These are phyloP conservation scores for Perccottus glenii DNA, from an alignment of 2,113 vertebrate species.

Conservation along the genomic window DNA sequence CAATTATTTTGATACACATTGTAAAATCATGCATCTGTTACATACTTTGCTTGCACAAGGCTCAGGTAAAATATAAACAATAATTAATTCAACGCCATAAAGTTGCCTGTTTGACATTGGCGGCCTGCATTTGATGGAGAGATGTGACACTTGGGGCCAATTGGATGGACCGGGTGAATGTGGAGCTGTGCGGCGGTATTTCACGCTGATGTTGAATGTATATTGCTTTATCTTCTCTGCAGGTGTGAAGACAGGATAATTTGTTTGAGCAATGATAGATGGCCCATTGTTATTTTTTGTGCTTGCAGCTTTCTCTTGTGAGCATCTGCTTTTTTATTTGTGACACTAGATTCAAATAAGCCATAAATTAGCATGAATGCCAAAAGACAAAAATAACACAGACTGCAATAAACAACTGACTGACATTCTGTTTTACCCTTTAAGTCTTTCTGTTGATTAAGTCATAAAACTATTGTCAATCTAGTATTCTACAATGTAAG, in stretches of 20 bases:
- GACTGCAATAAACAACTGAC: no score
- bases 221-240: neutral
- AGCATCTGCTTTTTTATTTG: slow-evolving; percentile 5
- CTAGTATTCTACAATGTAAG: no score
- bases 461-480: no score
- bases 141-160: slow-evolving; percentile 39
- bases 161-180: slow-evolving; percentile 25
- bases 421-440: no score
- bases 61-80: slow-evolving; percentile 12
- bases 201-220: slow-evolving; percentile 46
- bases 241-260: neutral
- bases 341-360: neutral
- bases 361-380: neutral
- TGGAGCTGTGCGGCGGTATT: slow-evolving; percentile 28
- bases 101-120: slow-evolving; percentile 29
- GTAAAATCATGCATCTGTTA: slow-evolving; percentile 3
- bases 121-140: slow-evolving; percentile 35
- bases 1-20: neutral
- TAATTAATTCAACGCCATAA: slow-evolving; percentile 32
- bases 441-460: no score
- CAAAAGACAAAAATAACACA: no score
- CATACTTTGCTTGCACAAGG: neutral
- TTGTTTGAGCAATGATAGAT: slow-evolving; percentile 33
- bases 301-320: slow-evolving; percentile 17
- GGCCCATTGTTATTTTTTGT: slow-evolving; percentile 15